Evolutionary conservation across 2,797 vertebrate genomes (phyloP).

Genomic region (Telmatherina bonti): DNA sequence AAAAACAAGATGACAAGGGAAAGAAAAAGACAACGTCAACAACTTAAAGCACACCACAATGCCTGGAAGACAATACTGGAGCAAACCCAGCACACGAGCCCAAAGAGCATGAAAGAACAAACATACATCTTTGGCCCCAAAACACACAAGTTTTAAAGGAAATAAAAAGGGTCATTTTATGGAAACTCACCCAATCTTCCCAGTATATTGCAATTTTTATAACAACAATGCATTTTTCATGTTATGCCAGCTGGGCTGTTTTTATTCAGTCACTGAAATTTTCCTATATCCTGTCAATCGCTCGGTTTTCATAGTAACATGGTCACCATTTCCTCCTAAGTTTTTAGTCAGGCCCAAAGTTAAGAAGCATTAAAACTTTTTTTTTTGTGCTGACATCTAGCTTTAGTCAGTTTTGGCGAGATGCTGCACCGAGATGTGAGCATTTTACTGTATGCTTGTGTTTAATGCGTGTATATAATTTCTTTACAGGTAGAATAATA

Average conservation of each 20-base stretch:
- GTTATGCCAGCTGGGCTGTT: background rate
- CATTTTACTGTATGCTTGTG: background rate
- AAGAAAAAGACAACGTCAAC: constrained; percentile 86
- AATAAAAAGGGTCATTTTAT: background rate
- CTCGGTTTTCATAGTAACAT: background rate
- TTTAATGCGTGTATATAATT: background rate
- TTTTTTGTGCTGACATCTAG: no score
- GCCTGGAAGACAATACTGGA: constrained; percentile 78
- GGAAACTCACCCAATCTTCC: background rate
- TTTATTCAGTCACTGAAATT: background rate
- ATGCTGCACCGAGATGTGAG: background rate
- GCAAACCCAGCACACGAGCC: constrained; percentile 65
- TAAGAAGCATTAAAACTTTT: background rate
- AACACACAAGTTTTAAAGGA: constrained; percentile 13
- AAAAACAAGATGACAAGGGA: constrained; percentile 79
- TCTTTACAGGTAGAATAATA: background rate
- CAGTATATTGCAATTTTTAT: background rate
- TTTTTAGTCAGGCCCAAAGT: background rate
- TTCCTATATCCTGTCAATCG: no score
- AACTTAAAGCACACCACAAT: constrained; percentile 83
- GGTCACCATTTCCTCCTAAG: background rate
- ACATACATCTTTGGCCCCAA: constrained; percentile 34
- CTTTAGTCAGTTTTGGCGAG: no score
- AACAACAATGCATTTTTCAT: background rate
- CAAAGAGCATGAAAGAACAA: constrained; percentile 59